Evolutionary conservation across 2,113 vertebrate species (phyloP).

Genomic region (Lepidiolamprologus cunningtoni): DNA sequence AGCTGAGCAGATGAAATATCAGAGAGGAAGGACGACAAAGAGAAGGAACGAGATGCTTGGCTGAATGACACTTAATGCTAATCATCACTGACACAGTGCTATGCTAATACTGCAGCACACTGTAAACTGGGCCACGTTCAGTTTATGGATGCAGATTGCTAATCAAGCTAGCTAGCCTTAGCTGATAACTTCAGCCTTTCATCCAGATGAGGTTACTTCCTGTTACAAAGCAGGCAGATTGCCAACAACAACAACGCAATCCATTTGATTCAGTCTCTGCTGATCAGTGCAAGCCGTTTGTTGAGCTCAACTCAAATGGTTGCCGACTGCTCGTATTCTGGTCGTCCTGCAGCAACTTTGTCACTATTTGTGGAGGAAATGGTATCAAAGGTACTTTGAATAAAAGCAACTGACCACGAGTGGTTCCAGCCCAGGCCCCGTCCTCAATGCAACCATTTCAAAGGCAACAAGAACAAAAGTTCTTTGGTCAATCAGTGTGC

Average conservation of each 20-base stretch:
- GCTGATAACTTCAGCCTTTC: background rate
- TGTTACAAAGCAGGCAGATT: background rate
- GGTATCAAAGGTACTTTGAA: background rate
- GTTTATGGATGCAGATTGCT: background rate
- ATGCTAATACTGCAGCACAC: background rate
- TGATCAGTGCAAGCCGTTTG: background rate
- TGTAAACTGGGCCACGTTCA: fast-evolving
- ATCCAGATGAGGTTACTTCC: background rate
- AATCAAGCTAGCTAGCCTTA: background rate
- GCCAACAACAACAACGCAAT: background rate
- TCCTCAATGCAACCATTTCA: background rate
- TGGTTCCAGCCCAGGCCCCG: background rate
- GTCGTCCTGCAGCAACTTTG: background rate
- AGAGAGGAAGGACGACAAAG: too few species aligned
- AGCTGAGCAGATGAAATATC: background rate
- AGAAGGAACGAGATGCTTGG: background rate
- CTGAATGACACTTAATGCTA: background rate
- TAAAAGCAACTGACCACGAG: background rate
- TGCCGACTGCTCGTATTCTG: background rate
- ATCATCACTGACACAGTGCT: background rate
- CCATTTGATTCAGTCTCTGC: fast-evolving
- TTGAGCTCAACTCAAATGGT: background rate
- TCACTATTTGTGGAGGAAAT: background rate
- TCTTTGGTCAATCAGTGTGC: too few species aligned
- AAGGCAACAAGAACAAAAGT: background rate